Base-by-base conservation (phyloP, 2,113 vertebrate species). In the Turnix velox region DNA sequence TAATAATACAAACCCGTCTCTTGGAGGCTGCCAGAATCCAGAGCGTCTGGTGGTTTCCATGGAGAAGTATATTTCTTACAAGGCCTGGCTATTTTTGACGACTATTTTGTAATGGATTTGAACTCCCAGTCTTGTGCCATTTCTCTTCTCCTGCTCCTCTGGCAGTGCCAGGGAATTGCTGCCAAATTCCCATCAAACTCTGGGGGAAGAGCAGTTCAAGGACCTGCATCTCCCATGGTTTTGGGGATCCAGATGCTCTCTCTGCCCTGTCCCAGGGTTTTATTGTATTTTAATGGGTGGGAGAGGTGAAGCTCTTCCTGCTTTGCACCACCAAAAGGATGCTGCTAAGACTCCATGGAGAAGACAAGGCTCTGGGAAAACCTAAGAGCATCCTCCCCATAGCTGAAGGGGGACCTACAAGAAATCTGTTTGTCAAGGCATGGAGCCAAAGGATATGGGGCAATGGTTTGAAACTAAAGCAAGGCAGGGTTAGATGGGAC, bases 41-140 rank as follows among this genome's bases (percentile, higher is more conserved):
- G 95, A 95, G 96, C 92, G 84, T 96, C 95, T 95, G 95, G 90
- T 96, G 94, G 96, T 96, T 96, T 89, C 94, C 96, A 96, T 96
- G 96, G 95, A 94, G 91, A 96, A 83, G 67, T 54, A 15, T 93
- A 95, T 96, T 96, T 95, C 92, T 91, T 89, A 83, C 93, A 89
- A 89, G 91, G 81, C 92, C 95, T 89, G 83, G 95, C 95, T 96
- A 95, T 96, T 96, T 96, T 96, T 96, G 95, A 92, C 94, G 91
- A 77, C 75, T 94, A 85, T 96, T 96, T 95, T 92, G 91, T 91
- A 46, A 92, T 49, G 87, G 69, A 52, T 92, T 95, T 96, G 96
- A 95, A 93, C 89, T 93, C 55, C 58, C 91, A 82, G 89, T 55
- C 81, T 93, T 89, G 87, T 92, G 62, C 94, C 63, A 11, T 94